Percentiles rank a stretch among this genome's conserved stretches.
Evolutionary conservation across 2,888 invertebrate species (phyloP).

Genomic region (Aphidius colemani): DNA sequence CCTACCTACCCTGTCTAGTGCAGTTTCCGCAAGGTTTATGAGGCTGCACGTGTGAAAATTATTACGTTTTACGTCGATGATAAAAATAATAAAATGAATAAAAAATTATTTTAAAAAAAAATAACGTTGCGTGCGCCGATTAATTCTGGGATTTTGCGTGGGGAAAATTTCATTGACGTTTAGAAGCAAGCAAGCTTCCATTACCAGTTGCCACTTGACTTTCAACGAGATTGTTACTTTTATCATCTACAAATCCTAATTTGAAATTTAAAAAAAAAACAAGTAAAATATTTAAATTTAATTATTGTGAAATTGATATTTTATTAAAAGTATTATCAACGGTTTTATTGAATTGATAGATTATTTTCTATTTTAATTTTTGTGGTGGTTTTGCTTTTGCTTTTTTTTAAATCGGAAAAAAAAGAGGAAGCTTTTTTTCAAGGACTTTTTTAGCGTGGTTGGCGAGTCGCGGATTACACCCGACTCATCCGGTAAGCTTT

Average conservation of each 20-base stretch:
- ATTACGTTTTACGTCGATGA: constrained; percentile 25
- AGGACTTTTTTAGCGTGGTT: constrained; percentile 8
- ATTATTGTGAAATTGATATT: too few species aligned
- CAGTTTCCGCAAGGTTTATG: too few species aligned
- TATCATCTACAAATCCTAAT: too few species aligned
- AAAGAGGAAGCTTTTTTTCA: too few species aligned
- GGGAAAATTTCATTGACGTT: constrained; percentile 37
- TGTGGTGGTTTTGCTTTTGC: constrained; percentile 1
- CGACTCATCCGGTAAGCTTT: constrained; percentile 20
- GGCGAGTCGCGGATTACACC: constrained; percentile 21
- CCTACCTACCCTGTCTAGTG: too few species aligned
- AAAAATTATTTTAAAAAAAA: too few species aligned
- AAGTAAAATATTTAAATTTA: too few species aligned
- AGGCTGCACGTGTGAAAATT: neutral
- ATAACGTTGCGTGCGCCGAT: constrained; percentile 27
- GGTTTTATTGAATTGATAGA: too few species aligned
- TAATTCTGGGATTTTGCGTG: constrained; percentile 26
- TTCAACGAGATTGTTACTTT: constrained; percentile 12
- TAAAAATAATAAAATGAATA: too few species aligned
- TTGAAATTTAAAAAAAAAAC: too few species aligned
- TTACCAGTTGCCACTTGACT: constrained; percentile 32
- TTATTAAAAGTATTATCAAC: too few species aligned
- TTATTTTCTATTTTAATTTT: too few species aligned
- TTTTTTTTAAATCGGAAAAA: neutral
- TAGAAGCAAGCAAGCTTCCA: constrained; percentile 25